Evolutionary conservation across 2,888 invertebrate species (phyloP), one percentile per base, ranked within the genome.

Genomic region (Pantelozetes paolii): DNA sequence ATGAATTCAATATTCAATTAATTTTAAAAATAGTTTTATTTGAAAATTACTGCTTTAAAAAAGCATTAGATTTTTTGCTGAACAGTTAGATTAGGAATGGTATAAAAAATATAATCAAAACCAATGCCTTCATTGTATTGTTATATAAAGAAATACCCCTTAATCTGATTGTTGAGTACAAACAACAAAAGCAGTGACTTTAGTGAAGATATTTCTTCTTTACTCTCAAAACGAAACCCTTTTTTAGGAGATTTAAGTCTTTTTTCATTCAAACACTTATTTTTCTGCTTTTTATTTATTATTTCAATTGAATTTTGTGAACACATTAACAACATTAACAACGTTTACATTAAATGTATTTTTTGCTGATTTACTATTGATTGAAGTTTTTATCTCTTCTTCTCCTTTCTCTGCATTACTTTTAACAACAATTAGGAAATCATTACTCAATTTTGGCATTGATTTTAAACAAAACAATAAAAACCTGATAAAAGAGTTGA

Each of bases 321-420:
- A 28, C n/a, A n/a, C n/a, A n/a, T n/a, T n/a, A n/a, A n/a, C n/a
- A n/a, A n/a, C 59, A 59, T 59, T 59, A 28, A 20, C 32, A 28
- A 20, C 32, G 18, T 15, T 59, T 6, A 59, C 20, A 30, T 59
- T n/a, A n/a, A 59, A 59, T 59, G n/a, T 59, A 59, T 6, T 59
- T 30, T 50, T 59, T 28, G 59, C 30, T 59, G 30, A 59, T 59
- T 59, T 59, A 59, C 8, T 59, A 59, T 59, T 59, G 59, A 59
- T 59, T 59, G 28, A 59, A 32, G 13, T 18, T 11, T 59, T 30
- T 28, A 1, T 20, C 36, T 36, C 36, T 8, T 8, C 9, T 36
- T 36, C 9, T 36, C n/a, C n/a, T n/a, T n/a, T n/a, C n/a, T n/a
- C n/a, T n/a, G n/a, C n/a, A n/a, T n/a, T n/a, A n/a, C n/a, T n/a